These are phyloP conservation scores for Hoplodrina ambigua DNA, from an alignment of 2,888 invertebrate genomes.

Conservation along the genomic window DNA sequence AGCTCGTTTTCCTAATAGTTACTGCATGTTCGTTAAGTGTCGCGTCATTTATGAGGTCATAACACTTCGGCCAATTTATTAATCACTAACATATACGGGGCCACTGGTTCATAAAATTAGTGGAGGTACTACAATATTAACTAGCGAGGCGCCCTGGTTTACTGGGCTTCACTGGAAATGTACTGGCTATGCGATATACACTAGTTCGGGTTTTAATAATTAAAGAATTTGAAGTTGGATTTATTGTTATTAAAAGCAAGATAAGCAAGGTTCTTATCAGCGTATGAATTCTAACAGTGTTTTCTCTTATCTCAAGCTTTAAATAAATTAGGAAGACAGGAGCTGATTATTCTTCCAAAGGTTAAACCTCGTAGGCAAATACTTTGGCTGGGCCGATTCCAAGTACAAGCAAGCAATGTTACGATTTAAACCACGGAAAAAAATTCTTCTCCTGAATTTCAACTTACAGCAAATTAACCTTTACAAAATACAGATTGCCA, in stretches of 20 bases:
- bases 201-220: not conserved
- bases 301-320: not conserved
- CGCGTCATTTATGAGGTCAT: conserved; percentile 47
- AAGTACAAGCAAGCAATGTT: not conserved
- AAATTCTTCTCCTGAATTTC: not conserved
- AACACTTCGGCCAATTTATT: conserved; percentile 43
- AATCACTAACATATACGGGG: conserved; percentile 38
- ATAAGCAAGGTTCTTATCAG: not conserved
- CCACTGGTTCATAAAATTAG: conserved; percentile 43
- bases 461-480: conserved; percentile 5
- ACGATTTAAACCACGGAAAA: not conserved
- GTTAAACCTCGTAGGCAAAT: not conserved
- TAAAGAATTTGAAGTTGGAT: not conserved
- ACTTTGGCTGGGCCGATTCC: not conserved
- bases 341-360: not conserved
- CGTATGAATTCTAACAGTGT: not conserved
- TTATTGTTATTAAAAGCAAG: too few species aligned
- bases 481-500: conserved; percentile 7
- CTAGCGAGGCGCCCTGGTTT: conserved; percentile 28
- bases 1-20: conserved; percentile 45
- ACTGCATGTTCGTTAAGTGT: conserved; percentile 26
- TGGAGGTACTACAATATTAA: conserved; percentile 47
- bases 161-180: conserved; percentile 38
- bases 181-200: not conserved
- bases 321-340: not conserved